Evolutionary conservation across 2,888 invertebrate species (phyloP).

Genomic region (Unio pictorum): DNA sequence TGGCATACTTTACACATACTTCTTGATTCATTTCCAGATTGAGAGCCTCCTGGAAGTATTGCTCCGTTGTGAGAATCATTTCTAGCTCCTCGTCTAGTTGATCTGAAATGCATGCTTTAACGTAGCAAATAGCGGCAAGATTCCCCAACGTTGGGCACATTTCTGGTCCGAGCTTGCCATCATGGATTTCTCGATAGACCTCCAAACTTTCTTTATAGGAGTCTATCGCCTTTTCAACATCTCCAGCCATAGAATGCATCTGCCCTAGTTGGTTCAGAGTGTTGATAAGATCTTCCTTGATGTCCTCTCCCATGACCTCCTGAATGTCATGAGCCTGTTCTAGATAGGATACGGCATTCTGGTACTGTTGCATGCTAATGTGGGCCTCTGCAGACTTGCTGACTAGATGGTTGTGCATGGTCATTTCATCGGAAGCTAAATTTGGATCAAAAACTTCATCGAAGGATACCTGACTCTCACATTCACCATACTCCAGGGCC

Average conservation of each 20-base stretch:
- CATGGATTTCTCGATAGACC: slow-evolving; percentile 62
- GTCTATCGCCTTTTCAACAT: slow-evolving; percentile 68
- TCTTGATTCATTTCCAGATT: slow-evolving; percentile 56
- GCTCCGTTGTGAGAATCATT: slow-evolving; percentile 62
- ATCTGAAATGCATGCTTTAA: slow-evolving; percentile 67
- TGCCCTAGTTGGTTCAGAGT: slow-evolving; percentile 66
- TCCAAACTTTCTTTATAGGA: slow-evolving; percentile 68
- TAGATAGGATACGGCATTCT: slow-evolving; percentile 65
- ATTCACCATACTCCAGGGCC: slow-evolving; percentile 63
- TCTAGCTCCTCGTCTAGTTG: slow-evolving; percentile 60
- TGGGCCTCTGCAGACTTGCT: slow-evolving; percentile 68
- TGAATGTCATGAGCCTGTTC: slow-evolving; percentile 69
- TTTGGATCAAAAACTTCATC: slow-evolving; percentile 52
- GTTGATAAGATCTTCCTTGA: slow-evolving; percentile 67
- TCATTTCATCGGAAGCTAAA: slow-evolving; percentile 58
- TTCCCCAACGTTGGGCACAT: slow-evolving; percentile 64
- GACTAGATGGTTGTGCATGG: slow-evolving; percentile 68
- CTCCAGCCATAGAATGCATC: slow-evolving; percentile 68
- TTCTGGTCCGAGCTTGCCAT: slow-evolving; percentile 60
- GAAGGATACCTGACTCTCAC: slow-evolving; percentile 47
- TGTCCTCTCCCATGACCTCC: slow-evolving; percentile 66
- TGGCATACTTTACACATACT: slow-evolving; percentile 67
- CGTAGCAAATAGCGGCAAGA: slow-evolving; percentile 68
- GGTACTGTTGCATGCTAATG: slow-evolving; percentile 67
- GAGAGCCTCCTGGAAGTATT: slow-evolving; percentile 65